These are phyloP conservation scores for Aphelocoma californica DNA, from an alignment of 2,797 vertebrate species.

Conservation along the genomic window DNA sequence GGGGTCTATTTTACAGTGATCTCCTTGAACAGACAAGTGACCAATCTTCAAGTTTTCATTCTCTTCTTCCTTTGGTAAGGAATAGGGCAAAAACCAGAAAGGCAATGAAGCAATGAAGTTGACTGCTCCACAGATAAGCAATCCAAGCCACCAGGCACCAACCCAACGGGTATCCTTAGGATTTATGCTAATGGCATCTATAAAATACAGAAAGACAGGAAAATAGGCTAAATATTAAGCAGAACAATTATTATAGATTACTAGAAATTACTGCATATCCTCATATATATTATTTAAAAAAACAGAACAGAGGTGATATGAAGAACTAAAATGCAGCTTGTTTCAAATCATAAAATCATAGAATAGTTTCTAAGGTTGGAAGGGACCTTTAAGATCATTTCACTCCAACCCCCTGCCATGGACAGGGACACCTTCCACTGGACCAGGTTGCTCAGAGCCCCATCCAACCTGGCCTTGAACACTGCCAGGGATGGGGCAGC, in stretches of 20 bases:
- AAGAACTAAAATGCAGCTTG: not conserved
- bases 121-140: constrained; percentile 81
- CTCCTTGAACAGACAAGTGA: constrained; percentile 2
- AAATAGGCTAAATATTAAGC: not conserved
- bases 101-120: constrained; percentile 83
- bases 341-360: not conserved
- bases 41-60: constrained; percentile 18
- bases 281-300: not conserved
- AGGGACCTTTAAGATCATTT: not conserved
- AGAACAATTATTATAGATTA: not conserved
- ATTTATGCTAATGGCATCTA: constrained; percentile 85
- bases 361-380: not conserved
- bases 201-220: not conserved
- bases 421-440: not conserved
- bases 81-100: constrained; percentile 89
- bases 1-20: not conserved
- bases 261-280: not conserved
- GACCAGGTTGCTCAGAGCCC: accelerated
- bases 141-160: constrained; percentile 93
- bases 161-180: constrained; percentile 89
- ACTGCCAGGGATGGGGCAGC: not conserved
- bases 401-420: not conserved
- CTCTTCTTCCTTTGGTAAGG: constrained; percentile 66
- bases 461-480: not conserved
- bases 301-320: not conserved